Base-by-base conservation (phyloP, 1,140 invertebrate species). In the Drosophila persimilis region DNA sequence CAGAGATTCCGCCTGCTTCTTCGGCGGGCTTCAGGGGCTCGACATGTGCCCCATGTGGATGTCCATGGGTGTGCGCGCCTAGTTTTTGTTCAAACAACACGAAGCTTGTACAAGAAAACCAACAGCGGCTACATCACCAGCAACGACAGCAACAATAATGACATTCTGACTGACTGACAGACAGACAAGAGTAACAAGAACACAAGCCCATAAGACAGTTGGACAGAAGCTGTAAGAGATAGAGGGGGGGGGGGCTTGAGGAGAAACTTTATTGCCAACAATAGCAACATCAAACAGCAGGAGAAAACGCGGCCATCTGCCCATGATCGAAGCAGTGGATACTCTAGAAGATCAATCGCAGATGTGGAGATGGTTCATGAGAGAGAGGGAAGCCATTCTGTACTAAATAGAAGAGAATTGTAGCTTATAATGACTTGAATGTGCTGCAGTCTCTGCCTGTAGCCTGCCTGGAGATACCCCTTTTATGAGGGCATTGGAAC, bases 81-180 rank as follows among this genome's bases (percentile, higher is more conserved):
- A 76, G 59, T 84, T 85, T 81, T 85, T 86, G 79, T 81, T 81
- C 79, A 81, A 83, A 78, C 80, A 81, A 80, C 81, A 85, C 64
- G 73, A 60, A 86, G 77, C 74, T 74, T 78, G 78, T 83, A 80
- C 77, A 84, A 85, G 77, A 86, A 85, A 85, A 80, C 73, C 72
- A 85, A 76, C 65, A 76, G 80, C 59, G 54, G 64, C 60, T 51
- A 46, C 74, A 81, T 56, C 74, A 58, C 69, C 56, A 44, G 50
- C 29, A 29, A 44, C 17, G 29, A 43, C 44, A 67, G 65, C 69
- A 77, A 83, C 66, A 77, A 77, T 78, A 81, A 81, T 81, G 78
- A 81, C 79, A 76, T 81, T 81, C 83, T 81, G 78, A 81, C 78
- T 81, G 78, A 81, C 78, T 78, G 79, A 77, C 70, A 67, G 1